Percentiles rank a stretch among this genome's conserved stretches.
Conservation (phyloP, 2,888 invertebrate species). For the Folsomia candida region DNA sequence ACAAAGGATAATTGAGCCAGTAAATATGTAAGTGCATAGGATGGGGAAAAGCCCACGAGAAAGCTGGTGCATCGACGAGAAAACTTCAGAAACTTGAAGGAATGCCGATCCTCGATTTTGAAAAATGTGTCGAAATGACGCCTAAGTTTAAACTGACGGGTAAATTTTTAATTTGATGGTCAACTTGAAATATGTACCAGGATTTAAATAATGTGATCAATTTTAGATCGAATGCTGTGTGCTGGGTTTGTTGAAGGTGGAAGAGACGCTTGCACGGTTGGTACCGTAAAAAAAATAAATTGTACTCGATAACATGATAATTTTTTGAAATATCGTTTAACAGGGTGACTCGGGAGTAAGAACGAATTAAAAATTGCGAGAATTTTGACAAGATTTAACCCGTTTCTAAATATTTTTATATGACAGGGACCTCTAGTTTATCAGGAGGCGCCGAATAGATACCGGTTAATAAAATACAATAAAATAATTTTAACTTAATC, state of each 20-base stretch:
- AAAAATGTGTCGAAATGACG: neutral
- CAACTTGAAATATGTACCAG: too few relatives aligned
- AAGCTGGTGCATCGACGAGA: constrained; percentile 22
- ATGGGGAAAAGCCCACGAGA: constrained; percentile 18
- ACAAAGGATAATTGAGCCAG: too few relatives aligned
- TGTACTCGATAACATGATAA: too few relatives aligned
- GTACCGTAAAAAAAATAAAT: neutral
- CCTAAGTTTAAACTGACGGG: constrained; percentile 10
- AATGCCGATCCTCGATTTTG: constrained; percentile 14
- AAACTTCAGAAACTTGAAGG: constrained; percentile 21
- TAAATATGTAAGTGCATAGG: neutral
- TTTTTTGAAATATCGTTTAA: neutral
- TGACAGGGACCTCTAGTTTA: constrained; percentile 11
- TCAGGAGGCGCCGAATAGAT: neutral
- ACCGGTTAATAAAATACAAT: too few relatives aligned
- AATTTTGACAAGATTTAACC: neutral
- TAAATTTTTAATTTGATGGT: too few relatives aligned
- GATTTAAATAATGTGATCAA: too few relatives aligned
- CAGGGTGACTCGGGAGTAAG: constrained; percentile 8
- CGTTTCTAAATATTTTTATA: neutral
- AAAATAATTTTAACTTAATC: too few relatives aligned
- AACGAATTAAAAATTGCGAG: neutral
- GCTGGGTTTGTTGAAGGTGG: constrained; percentile 16
- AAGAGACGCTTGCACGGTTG: constrained; percentile 19
- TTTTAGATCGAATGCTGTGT: constrained; percentile 24